Evolutionary conservation across 2,888 invertebrate genomes (phyloP).

Genomic region (Hirtodrosophila duncani): DNA sequence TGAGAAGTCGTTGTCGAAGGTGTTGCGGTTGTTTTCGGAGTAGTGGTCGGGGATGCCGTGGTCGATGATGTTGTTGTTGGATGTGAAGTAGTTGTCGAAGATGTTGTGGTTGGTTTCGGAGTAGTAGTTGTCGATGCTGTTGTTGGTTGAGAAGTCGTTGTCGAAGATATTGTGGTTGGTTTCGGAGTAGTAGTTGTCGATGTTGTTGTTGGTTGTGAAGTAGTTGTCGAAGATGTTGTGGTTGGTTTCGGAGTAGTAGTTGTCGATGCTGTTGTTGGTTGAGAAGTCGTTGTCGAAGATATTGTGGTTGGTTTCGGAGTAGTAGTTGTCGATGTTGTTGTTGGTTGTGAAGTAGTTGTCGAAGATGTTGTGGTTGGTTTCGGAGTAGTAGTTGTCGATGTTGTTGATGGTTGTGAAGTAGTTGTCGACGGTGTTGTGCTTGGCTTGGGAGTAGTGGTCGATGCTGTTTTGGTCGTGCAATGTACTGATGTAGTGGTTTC

Average conservation of each 20-base stretch:
- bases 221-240: not conserved
- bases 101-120: not conserved
- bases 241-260: constrained; percentile 3
- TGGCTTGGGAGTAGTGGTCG: not conserved
- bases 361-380: not conserved
- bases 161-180: not conserved
- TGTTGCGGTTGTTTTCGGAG: not conserved
- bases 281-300: not conserved
- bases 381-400: not conserved
- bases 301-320: not conserved
- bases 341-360: not conserved
- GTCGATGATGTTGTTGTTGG: constrained; percentile 1
- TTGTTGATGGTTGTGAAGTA: not conserved
- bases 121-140: not conserved
- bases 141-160: not conserved
- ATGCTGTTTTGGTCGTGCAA: not conserved
- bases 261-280: not conserved
- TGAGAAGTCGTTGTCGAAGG: not conserved
- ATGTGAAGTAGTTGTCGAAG: not conserved
- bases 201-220: not conserved
- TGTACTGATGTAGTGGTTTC: not conserved
- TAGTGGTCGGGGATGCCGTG: not conserved
- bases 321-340: not conserved
- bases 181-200: not conserved
- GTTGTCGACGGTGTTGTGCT: not conserved